These are phyloP conservation scores for Carollia perspicillata DNA, from an alignment of 2,113 vertebrate species.

Conservation along the genomic window DNA sequence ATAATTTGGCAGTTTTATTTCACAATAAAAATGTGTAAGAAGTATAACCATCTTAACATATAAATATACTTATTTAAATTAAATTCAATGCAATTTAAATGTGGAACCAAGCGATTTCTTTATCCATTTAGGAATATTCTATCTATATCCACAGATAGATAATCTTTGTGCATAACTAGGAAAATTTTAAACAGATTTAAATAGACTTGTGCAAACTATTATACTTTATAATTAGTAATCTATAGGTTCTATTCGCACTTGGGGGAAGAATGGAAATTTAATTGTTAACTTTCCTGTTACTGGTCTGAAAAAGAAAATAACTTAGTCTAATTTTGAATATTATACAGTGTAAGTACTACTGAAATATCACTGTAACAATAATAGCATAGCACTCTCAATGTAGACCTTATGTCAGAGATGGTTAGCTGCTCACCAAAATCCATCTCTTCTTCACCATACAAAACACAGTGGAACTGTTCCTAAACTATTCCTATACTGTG, in stretches of 20 bases:
- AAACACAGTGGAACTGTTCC: not conserved
- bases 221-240: conserved; percentile 25
- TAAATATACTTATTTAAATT: not conserved
- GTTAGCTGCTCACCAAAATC: not conserved
- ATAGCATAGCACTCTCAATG: not conserved
- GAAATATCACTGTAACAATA: not conserved
- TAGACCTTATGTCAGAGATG: not conserved
- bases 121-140: not conserved
- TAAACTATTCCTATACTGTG: not conserved
- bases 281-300: not conserved
- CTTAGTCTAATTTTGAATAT: not conserved
- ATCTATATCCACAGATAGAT: not conserved
- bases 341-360: not conserved
- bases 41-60: not conserved
- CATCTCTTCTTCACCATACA: not conserved
- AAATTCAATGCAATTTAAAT: not conserved
- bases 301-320: conserved; percentile 8
- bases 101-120: not conserved
- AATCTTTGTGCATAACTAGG: not conserved
- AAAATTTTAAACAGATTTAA: not conserved
- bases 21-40: not conserved
- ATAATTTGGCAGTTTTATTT: not conserved
- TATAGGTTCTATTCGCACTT: not conserved
- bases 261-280: not conserved
- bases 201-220: not conserved